A percentile compares a stretch with the other conserved stretches of the same genome.
Conservation (phyloP, 2,888 invertebrate genomes). For the Drosophila gaucha region DNA sequence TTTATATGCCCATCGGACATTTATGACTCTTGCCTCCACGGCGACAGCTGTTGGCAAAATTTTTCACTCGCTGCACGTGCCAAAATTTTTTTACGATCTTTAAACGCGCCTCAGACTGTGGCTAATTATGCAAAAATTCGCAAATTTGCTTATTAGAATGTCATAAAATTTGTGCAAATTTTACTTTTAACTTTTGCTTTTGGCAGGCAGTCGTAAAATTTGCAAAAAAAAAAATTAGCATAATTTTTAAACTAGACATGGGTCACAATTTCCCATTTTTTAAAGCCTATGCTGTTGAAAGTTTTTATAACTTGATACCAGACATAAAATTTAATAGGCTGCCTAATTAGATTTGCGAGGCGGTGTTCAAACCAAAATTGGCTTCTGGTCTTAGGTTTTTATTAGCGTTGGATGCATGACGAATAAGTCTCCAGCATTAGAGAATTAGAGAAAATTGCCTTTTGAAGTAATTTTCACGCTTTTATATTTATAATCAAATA, state of each 20-base stretch:
- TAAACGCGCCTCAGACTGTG: conserved; percentile 39
- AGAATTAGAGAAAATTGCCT: neutral
- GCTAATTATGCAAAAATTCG: conserved; percentile 69
- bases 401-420: neutral
- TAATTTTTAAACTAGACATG: conserved; percentile 46
- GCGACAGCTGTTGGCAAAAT: conserved; percentile 54
- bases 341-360: conserved; percentile 38
- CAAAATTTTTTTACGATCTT: conserved; percentile 59
- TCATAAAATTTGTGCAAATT: conserved; percentile 62
- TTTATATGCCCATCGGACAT: conserved; percentile 55
- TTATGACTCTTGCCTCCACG: conserved; percentile 62
- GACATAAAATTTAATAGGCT: conserved; percentile 46
- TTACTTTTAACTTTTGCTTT: conserved; percentile 10
- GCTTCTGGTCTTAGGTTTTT: neutral
- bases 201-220: conserved; percentile 41
- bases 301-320: conserved; percentile 49
- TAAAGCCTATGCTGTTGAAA: conserved; percentile 29
- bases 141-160: conserved; percentile 74
- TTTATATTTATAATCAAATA: too few species aligned
- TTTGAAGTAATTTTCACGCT: too few species aligned
- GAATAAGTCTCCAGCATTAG: neutral
- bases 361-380: neutral
- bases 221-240: conserved; percentile 44
- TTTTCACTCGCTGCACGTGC: conserved; percentile 50
- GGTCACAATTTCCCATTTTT: conserved; percentile 22